Conservation (phyloP, 2,888 invertebrate genomes). For the Netelia virgata region DNA sequence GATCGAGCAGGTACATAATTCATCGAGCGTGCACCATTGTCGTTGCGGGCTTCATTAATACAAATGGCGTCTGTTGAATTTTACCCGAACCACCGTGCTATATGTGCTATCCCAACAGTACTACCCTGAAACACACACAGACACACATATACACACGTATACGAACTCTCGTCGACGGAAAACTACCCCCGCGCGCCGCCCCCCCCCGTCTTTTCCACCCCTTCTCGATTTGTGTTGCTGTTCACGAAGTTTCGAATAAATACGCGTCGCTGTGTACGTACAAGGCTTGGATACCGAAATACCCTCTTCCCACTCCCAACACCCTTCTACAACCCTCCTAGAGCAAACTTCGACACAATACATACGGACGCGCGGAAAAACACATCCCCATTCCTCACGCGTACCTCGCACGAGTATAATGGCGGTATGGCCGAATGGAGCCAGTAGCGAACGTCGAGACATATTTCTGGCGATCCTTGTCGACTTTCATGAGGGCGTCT, state of each 20-base stretch:
- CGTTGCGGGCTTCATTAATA: constrained; percentile 84
- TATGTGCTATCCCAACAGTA: constrained; percentile 55
- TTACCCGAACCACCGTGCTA: constrained; percentile 75
- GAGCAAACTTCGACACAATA: constrained; percentile 61
- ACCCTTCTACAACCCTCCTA: neutral
- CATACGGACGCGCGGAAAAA: constrained; percentile 70
- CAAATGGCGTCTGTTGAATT: constrained; percentile 85
- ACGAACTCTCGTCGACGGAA: constrained; percentile 60
- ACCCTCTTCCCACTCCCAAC: constrained; percentile 20
- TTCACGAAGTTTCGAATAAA: constrained; percentile 57
- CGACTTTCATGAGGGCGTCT: constrained; percentile 85
- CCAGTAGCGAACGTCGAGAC: constrained; percentile 72
- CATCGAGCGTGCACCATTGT: constrained; percentile 84
- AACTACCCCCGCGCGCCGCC: constrained; percentile 50
- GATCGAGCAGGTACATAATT: constrained; percentile 84
- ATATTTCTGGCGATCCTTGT: constrained; percentile 83
- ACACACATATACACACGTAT: neutral
- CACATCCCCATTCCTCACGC: constrained; percentile 49
- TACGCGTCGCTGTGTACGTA: constrained; percentile 12
- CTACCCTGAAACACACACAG: constrained; percentile 39
- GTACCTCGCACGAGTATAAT: neutral
- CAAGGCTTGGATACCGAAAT: constrained; percentile 59
- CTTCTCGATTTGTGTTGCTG: constrained; percentile 34
- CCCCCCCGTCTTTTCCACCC: constrained; percentile 10
- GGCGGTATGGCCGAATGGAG: constrained; percentile 1